Percentiles rank a stretch among this genome's conserved stretches.
Conservation (phyloP, 2,113 vertebrate species). For the Pteronura brasiliensis region DNA sequence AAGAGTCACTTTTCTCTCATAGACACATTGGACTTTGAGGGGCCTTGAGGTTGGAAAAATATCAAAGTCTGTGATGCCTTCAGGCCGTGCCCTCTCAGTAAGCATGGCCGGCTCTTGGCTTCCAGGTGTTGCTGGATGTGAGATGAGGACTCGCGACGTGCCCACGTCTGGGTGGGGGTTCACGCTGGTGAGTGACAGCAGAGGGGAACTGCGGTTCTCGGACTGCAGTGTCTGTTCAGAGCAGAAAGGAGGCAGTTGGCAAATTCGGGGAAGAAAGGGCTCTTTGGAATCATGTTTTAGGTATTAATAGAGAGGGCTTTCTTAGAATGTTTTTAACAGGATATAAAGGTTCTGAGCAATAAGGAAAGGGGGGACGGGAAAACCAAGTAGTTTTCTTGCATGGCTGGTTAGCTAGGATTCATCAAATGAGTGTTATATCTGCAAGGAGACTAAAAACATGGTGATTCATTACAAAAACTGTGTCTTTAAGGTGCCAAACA, state of each 20-base stretch:
- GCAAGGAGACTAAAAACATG: constrained; percentile 9
- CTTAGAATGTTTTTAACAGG: constrained; percentile 23
- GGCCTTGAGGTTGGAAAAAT: constrained; percentile 4
- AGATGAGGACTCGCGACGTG: neutral
- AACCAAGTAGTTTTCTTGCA: neutral
- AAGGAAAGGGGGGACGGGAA: neutral
- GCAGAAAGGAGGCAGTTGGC: neutral
- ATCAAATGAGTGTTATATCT: constrained; percentile 23
- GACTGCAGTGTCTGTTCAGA: neutral
- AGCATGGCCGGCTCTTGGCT: neutral
- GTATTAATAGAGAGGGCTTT: neutral
- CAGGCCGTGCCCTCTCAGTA: neutral
- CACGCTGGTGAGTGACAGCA: neutral
- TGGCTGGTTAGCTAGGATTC: neutral
- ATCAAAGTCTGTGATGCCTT: neutral
- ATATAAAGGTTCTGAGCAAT: neutral
- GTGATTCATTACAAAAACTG: constrained; percentile 6
- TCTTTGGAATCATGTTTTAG: neutral
- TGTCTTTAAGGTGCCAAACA: neutral
- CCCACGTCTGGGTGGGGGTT: neutral
- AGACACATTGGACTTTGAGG: neutral
- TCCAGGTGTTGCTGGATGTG: neutral
- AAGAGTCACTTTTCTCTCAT: constrained; percentile 34
- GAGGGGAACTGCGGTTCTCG: neutral
- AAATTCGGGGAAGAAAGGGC: neutral